Evolutionary conservation across 2,797 vertebrate genomes (phyloP).

Genomic region (Aeoliscus strigatus): DNA sequence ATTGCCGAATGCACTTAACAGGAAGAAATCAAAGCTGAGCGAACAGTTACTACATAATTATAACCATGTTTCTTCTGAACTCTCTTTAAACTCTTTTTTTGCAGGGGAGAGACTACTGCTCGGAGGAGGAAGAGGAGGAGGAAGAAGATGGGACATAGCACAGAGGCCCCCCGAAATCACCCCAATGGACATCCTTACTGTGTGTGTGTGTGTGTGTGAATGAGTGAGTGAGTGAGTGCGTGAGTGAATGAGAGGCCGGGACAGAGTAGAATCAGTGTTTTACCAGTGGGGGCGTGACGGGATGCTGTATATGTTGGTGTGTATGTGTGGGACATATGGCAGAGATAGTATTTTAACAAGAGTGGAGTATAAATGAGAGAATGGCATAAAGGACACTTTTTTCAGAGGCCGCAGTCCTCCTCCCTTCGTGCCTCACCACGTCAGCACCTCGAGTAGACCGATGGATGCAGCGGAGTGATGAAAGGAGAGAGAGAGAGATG

Average conservation of each 20-base stretch:
- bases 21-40: too few relatives aligned
- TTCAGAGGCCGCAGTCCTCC: slow-evolving; percentile 49
- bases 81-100: slow-evolving; percentile 12
- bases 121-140: slow-evolving; percentile 82
- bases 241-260: slow-evolving; percentile 31
- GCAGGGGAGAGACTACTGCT: slow-evolving; percentile 95
- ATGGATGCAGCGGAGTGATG: slow-evolving; percentile 41
- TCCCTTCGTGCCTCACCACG: slow-evolving; percentile 34
- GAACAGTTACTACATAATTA: slow-evolving; percentile 4
- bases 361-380: slow-evolving; percentile 25
- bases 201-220: slow-evolving; percentile 42
- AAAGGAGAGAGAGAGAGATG: slow-evolving; percentile 46
- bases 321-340: slow-evolving; percentile 39
- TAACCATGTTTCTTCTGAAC: background rate
- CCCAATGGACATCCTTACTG: slow-evolving; percentile 49
- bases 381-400: slow-evolving; percentile 47
- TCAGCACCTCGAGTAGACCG: slow-evolving; percentile 36
- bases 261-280: slow-evolving; percentile 64
- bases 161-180: slow-evolving; percentile 47
- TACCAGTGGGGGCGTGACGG: slow-evolving; percentile 33
- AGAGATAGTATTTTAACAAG: slow-evolving; percentile 66
- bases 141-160: slow-evolving; percentile 79
- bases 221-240: slow-evolving; percentile 26
- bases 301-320: slow-evolving; percentile 37
- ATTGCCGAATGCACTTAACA: too few relatives aligned